phyloP scores from a whole-genome alignment of 2,113 vertebrate species.

The Triplophysa dalaica region DNA sequence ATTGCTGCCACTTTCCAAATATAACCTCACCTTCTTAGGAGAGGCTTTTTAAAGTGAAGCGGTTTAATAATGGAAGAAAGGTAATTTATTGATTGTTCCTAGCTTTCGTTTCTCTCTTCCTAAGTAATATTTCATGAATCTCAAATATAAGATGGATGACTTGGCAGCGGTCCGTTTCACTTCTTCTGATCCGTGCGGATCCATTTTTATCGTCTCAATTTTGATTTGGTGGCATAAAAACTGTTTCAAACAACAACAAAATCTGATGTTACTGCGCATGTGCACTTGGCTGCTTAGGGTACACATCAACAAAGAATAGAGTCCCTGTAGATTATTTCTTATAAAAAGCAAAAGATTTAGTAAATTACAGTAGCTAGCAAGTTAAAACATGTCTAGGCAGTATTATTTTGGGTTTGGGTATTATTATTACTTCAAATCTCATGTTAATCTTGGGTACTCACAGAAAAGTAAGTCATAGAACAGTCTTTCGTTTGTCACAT shows the following conservation, averaged over 20 bases:
- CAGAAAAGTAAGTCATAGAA: too few species aligned
- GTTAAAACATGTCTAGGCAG: too few species aligned
- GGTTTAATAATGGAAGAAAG: constrained; percentile 2
- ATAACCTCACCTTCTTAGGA: not conserved
- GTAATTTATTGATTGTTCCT: constrained; percentile 33
- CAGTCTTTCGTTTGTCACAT: too few species aligned
- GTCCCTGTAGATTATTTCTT: too few species aligned
- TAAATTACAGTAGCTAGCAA: too few species aligned
- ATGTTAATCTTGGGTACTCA: too few species aligned
- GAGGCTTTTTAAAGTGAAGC: not conserved
- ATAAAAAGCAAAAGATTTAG: too few species aligned
- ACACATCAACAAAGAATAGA: too few species aligned
- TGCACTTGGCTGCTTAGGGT: not conserved
- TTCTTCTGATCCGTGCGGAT: constrained; percentile 60
- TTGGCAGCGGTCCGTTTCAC: constrained; percentile 52
- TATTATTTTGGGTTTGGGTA: too few species aligned
- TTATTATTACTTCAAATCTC: too few species aligned
- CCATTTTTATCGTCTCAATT: constrained; percentile 45
- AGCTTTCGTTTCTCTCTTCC: constrained; percentile 42
- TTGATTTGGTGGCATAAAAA: constrained; percentile 58
- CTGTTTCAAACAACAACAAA: not conserved
- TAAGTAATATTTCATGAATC: constrained; percentile 59
- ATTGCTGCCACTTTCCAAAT: not conserved
- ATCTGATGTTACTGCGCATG: too few species aligned
- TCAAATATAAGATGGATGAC: constrained; percentile 59